Evolutionary conservation across 2,113 vertebrate genomes (phyloP).

Genomic region (Desmodus rotundus): DNA sequence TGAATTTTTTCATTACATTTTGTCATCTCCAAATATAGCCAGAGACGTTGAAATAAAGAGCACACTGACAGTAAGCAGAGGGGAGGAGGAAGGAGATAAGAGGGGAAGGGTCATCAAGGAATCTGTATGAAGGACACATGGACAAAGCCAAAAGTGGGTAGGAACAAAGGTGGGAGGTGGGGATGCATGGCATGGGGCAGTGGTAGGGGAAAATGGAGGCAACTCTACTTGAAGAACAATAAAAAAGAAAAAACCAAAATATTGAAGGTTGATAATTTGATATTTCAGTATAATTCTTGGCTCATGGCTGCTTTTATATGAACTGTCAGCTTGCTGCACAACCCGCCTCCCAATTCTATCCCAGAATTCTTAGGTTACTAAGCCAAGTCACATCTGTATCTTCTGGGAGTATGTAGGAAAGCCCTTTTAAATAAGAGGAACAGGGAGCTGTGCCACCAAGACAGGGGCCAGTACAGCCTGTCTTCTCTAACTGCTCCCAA

Average conservation of each 20-base stretch:
- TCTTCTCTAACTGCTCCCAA: not conserved
- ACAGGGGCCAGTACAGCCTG: not conserved
- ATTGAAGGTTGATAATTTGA: not conserved
- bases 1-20: not conserved
- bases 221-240: no score
- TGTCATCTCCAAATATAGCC: not conserved
- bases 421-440: not conserved
- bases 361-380: not conserved
- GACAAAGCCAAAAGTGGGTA: no score
- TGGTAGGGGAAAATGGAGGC: no score
- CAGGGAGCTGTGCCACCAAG: not conserved
- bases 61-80: no score
- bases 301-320: not conserved
- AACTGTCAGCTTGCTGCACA: not conserved
- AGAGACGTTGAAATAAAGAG: no score
- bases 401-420: not conserved
- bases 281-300: not conserved
- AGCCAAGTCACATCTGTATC: not conserved
- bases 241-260: not conserved
- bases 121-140: no score
- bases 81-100: no score
- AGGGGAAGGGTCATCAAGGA: no score
- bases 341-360: accelerated
- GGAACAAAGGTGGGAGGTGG: no score
- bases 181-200: no score